Conservation (phyloP, 2,797 vertebrate species). For the Cuculus canorus region DNA sequence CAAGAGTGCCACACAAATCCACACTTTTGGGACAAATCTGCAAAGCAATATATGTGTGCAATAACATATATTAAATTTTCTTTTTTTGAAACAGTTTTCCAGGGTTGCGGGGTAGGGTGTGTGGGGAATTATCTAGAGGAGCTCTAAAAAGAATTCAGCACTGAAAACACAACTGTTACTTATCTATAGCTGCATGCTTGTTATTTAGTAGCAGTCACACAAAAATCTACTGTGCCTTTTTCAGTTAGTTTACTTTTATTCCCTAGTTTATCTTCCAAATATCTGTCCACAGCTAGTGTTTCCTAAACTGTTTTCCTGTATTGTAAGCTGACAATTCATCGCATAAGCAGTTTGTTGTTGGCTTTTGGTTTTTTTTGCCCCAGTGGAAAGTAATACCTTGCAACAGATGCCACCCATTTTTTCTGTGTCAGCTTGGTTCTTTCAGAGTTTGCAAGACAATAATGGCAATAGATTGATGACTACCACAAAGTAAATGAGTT, state of each 20-base stretch:
- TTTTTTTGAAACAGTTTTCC: not conserved
- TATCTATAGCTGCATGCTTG: not conserved
- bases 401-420: constrained; percentile 1
- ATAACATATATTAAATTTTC: not conserved
- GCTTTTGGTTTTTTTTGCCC: not conserved
- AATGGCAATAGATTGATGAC: not conserved
- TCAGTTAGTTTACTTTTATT: not conserved
- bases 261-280: not conserved
- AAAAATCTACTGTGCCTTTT: not conserved
- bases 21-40: not conserved
- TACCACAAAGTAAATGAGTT: not conserved
- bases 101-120: fast-evolving
- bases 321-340: not conserved
- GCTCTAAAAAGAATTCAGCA: not conserved
- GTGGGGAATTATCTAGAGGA: not conserved
- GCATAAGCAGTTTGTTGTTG: not conserved
- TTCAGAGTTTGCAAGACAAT: not conserved
- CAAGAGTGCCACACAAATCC: not conserved
- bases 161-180: not conserved
- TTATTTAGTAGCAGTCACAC: not conserved
- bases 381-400: not conserved
- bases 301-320: not conserved
- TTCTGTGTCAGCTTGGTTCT: not conserved
- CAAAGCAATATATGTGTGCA: not conserved
- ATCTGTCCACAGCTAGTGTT: not conserved